A percentile compares a stretch with the other conserved stretches of the same genome.
Evolutionary conservation across 2,113 vertebrate genomes (phyloP).

Genomic region (Bufo gargarizans): DNA sequence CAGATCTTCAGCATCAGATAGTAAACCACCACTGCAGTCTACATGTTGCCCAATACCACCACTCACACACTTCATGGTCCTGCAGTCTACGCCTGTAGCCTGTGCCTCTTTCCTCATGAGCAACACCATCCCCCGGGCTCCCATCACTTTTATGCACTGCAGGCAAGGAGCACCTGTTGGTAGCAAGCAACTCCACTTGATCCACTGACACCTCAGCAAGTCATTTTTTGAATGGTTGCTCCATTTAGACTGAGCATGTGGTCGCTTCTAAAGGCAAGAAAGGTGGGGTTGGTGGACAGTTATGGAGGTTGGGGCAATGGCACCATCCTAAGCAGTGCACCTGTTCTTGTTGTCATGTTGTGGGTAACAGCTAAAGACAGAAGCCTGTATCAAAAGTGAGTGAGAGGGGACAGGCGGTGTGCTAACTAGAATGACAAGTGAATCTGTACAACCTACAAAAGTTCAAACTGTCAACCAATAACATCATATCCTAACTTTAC

Average conservation of each 20-base stretch:
- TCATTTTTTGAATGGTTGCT: slow-evolving; percentile 78
- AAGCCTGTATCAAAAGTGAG: slow-evolving; percentile 38
- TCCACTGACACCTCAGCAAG: slow-evolving; percentile 71
- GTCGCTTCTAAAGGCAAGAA: slow-evolving; percentile 70
- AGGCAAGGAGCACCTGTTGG: slow-evolving; percentile 58
- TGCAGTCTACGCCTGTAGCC: slow-evolving; percentile 38
- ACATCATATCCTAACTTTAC: slow-evolving; percentile 9
- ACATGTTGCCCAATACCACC: slow-evolving; percentile 65
- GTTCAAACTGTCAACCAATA: slow-evolving; percentile 3
- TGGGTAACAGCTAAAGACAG: slow-evolving; percentile 48
- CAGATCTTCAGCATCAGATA: slow-evolving; percentile 73
- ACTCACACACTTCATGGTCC: slow-evolving; percentile 74
- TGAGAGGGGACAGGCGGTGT: slow-evolving; percentile 41
- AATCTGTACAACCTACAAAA: slow-evolving; percentile 15
- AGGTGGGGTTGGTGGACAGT: slow-evolving; percentile 71
- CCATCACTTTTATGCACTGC: slow-evolving; percentile 69
- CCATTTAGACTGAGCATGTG: slow-evolving; percentile 74
- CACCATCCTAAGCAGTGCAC: slow-evolving; percentile 63
- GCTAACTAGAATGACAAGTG: slow-evolving; percentile 34
- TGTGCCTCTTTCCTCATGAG: slow-evolving; percentile 31
- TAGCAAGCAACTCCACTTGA: slow-evolving; percentile 63
- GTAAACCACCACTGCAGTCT: slow-evolving; percentile 59
- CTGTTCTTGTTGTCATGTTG: slow-evolving; percentile 69
- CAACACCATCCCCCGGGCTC: slow-evolving; percentile 56
- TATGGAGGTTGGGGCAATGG: slow-evolving; percentile 37